phyloP scores from a whole-genome alignment of 2,888 invertebrate genomes.

The Lasioglossum vierecki region DNA sequence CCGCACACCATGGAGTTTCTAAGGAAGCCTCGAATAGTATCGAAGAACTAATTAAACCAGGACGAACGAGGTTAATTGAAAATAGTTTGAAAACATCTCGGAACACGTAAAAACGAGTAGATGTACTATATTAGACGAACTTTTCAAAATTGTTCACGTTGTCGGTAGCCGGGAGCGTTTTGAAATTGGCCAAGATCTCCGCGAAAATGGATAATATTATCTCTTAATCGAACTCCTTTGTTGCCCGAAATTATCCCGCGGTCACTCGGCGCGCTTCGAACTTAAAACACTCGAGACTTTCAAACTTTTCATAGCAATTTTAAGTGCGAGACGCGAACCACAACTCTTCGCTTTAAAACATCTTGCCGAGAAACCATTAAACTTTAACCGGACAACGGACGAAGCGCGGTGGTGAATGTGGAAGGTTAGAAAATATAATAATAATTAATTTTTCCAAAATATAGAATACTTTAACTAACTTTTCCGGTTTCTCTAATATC shows the following conservation, averaged over 20 bases:
- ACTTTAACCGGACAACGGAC: neutral
- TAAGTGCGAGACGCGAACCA: neutral
- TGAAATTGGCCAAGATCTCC: neutral
- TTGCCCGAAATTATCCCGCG: neutral
- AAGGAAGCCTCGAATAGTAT: neutral
- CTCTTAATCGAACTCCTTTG: constrained; percentile 1
- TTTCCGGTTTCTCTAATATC: too few species aligned
- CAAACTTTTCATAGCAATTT: neutral
- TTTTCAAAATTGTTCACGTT: neutral
- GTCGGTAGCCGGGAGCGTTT: neutral
- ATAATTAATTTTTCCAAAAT: too few species aligned
- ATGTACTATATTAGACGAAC: neutral
- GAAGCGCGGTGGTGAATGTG: neutral
- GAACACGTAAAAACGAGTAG: neutral
- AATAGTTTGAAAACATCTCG: neutral
- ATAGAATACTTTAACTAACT: too few species aligned
- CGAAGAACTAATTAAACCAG: neutral
- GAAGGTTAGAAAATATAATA: too few species aligned
- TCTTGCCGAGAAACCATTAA: neutral
- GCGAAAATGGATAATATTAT: constrained; percentile 11
- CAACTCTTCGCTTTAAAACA: neutral
- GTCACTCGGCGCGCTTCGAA: neutral
- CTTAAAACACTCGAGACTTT: neutral
- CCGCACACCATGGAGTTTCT: neutral
- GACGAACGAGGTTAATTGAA: neutral